Percentiles rank a stretch among this genome's conserved stretches.
Conservation (phyloP, 1,140 invertebrate genomes). For the Campoletis sonorensis region DNA sequence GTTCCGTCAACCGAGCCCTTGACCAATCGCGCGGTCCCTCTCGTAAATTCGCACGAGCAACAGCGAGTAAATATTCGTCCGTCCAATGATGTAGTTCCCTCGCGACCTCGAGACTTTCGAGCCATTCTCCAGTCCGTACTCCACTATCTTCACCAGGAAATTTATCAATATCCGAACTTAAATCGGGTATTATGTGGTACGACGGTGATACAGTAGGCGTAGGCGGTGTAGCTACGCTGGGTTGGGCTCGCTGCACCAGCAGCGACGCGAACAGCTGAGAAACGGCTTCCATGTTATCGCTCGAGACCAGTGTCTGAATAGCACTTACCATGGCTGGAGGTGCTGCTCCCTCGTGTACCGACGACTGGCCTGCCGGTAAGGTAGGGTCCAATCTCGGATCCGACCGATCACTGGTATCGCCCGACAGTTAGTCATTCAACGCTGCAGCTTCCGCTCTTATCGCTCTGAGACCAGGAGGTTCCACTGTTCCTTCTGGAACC, state of each 20-base stretch:
- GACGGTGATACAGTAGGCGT: neutral
- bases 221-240: neutral
- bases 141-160: conserved; percentile 34
- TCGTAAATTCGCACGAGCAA: conserved; percentile 11
- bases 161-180: neutral
- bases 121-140: conserved; percentile 24
- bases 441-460: too few relatives aligned
- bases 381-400: neutral
- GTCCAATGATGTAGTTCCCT: conserved; percentile 25
- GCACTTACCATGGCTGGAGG: neutral
- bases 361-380: neutral
- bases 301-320: neutral
- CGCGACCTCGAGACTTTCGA: conserved; percentile 32
- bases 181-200: conserved; percentile 45
- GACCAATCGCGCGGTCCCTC: conserved; percentile 33
- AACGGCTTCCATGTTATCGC: neutral
- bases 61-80: conserved; percentile 2
- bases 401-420: too few relatives aligned
- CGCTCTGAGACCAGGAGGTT: too few relatives aligned
- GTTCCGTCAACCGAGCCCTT: neutral
- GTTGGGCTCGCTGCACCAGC: neutral
- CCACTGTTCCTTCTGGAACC: too few relatives aligned
- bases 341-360: neutral
- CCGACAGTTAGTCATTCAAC: too few relatives aligned
- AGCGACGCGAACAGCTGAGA: neutral